phyloP scores from a whole-genome alignment of 2,888 invertebrate species.

The Lasioglossum calceatum region DNA sequence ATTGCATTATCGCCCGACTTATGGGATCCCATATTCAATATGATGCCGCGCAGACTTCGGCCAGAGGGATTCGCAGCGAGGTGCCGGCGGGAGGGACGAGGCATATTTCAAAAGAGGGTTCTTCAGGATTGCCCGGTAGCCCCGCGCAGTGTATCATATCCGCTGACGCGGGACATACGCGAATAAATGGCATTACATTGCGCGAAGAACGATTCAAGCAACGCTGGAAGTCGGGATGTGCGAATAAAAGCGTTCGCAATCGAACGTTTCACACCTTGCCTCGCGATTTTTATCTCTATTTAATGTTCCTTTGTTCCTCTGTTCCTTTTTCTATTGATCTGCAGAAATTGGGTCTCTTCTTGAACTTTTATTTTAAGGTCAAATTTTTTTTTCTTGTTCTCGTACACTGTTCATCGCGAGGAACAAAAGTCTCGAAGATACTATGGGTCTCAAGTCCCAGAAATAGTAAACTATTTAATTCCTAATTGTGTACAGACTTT shows the following conservation, averaged over 20 bases:
- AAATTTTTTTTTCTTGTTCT: too few relatives aligned
- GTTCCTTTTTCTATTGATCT: not conserved
- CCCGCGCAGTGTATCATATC: constrained; percentile 23
- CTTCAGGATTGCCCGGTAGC: not conserved
- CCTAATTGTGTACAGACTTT: too few relatives aligned
- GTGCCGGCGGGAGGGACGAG: constrained; percentile 24
- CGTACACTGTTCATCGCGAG: too few relatives aligned
- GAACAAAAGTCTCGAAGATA: too few relatives aligned
- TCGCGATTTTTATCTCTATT: not conserved
- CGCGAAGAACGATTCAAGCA: not conserved
- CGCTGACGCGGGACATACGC: constrained; percentile 22
- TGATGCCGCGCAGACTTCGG: constrained; percentile 60
- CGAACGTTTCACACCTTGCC: not conserved
- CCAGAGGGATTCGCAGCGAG: constrained; percentile 35
- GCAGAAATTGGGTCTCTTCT: not conserved
- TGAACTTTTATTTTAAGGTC: too few relatives aligned
- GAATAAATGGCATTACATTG: not conserved
- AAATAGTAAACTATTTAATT: too few relatives aligned
- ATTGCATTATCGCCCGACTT: constrained; percentile 81
- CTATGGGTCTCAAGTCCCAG: too few relatives aligned
- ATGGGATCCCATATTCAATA: constrained; percentile 80
- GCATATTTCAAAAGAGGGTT: constrained; percentile 60
- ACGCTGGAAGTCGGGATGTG: not conserved
- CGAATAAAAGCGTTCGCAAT: not conserved
- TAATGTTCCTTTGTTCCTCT: not conserved